These are phyloP conservation scores for Acanthopagrus latus DNA, from an alignment of 2,797 vertebrate genomes.

Conservation along the genomic window DNA sequence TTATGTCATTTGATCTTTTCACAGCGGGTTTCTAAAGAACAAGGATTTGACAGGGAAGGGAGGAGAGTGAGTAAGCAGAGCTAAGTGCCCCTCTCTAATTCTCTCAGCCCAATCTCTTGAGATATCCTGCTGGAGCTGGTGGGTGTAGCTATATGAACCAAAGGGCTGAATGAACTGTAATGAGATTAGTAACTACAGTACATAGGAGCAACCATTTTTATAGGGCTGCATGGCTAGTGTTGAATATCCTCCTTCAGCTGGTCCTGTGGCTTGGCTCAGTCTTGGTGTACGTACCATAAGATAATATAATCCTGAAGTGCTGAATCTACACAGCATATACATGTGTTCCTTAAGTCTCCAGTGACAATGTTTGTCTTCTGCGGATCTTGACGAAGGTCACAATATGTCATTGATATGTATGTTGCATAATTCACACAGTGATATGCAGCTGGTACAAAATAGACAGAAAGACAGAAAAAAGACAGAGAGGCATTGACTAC, in stretches of 20 bases:
- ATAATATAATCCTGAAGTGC: conserved; percentile 50
- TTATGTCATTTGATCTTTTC: conserved; percentile 68
- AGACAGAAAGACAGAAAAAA: neutral
- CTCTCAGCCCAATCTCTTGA: conserved; percentile 70
- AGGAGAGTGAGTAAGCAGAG: conserved; percentile 62
- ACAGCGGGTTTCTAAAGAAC: conserved; percentile 53
- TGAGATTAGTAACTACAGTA: conserved; percentile 76
- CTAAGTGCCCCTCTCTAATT: conserved; percentile 77
- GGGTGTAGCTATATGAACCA: conserved; percentile 66
- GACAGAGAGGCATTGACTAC: neutral
- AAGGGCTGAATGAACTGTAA: conserved; percentile 72
- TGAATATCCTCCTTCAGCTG: conserved; percentile 58
- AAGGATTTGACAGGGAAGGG: conserved; percentile 59
- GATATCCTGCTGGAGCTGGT: conserved; percentile 65
- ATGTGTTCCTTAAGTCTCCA: conserved; percentile 15
- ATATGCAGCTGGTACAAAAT: neutral
- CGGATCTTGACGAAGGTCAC: conserved; percentile 13
- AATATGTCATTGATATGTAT: conserved; percentile 14
- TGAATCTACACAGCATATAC: conserved; percentile 7
- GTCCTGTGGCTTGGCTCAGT: conserved; percentile 43
- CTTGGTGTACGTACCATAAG: conserved; percentile 23
- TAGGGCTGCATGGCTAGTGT: conserved; percentile 53
- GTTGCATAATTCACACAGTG: conserved; percentile 1
- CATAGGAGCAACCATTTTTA: conserved; percentile 69
- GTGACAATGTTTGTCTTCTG: conserved; percentile 5